These are phyloP conservation scores for Leptoteleia sp. DNA, from an alignment of 1,140 invertebrate species.

Conservation along the genomic window DNA sequence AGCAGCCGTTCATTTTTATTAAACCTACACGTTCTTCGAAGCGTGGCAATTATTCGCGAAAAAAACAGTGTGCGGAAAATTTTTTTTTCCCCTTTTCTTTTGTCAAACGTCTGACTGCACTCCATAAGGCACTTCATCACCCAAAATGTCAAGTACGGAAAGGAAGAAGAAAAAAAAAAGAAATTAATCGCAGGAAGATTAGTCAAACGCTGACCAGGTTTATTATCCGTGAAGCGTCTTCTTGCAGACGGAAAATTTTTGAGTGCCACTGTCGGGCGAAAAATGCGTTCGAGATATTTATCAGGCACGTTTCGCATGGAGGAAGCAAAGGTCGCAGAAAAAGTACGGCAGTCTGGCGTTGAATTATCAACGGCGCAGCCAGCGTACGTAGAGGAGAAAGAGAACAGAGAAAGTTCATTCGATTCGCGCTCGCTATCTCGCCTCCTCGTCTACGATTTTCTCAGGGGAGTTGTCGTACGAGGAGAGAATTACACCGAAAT, in stretches of 20 bases:
- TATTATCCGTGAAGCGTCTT: conserved; percentile 15
- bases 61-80: too few species aligned
- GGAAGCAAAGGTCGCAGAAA: conserved; percentile 48
- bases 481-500: too few species aligned
- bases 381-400: conserved; percentile 22
- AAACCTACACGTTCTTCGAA: not conserved
- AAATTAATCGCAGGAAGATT: conserved; percentile 19
- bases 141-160: conserved; percentile 1
- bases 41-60: too few species aligned
- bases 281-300: conserved; percentile 52
- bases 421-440: conserved; percentile 40
- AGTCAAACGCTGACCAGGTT: conserved; percentile 18
- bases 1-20: conserved; percentile 3
- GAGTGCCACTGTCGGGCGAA: conserved; percentile 41
- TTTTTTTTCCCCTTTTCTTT: too few species aligned
- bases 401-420: conserved; percentile 58
- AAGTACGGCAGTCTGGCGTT: conserved; percentile 44
- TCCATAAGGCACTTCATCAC: not conserved
- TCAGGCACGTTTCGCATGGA: conserved; percentile 45
- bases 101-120: too few species aligned
- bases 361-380: conserved; percentile 68
- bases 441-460: too few species aligned
- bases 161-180: too few species aligned
- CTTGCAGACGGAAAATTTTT: conserved; percentile 28
- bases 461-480: too few species aligned